phyloP scores from a whole-genome alignment of 2,888 invertebrate species.

The Papilio gigon region DNA sequence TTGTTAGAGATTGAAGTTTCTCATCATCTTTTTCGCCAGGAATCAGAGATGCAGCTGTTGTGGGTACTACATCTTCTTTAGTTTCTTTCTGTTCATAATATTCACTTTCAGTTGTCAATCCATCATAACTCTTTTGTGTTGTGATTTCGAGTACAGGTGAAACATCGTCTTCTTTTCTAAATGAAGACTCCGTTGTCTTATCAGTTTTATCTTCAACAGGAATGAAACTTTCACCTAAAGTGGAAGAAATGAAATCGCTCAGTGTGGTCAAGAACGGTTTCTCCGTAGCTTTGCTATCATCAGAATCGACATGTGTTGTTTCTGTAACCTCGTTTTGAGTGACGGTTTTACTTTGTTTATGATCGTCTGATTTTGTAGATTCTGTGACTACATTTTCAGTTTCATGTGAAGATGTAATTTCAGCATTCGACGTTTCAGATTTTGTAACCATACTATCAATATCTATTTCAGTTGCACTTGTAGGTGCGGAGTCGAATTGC shows the following conservation, averaged over 20 bases:
- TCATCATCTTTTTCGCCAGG: slow-evolving; percentile 27
- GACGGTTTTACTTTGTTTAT: slow-evolving; percentile 48
- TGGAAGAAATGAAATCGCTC: slow-evolving; percentile 36
- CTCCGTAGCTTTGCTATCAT: slow-evolving; percentile 40
- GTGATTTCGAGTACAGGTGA: slow-evolving; percentile 43
- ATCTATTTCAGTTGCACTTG: slow-evolving; percentile 47
- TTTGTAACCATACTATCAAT: slow-evolving; percentile 42
- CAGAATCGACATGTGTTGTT: slow-evolving; percentile 29
- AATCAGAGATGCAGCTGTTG: slow-evolving; percentile 33
- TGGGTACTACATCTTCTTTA: slow-evolving; percentile 40
- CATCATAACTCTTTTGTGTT: slow-evolving; percentile 41
- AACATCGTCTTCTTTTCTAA: slow-evolving; percentile 47
- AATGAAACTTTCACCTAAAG: slow-evolving; percentile 41
- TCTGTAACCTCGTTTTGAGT: slow-evolving; percentile 41
- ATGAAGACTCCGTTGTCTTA: slow-evolving; percentile 50
- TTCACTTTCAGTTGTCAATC: slow-evolving; percentile 40
- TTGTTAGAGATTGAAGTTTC: slow-evolving; percentile 11
- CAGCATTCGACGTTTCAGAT: slow-evolving; percentile 26
- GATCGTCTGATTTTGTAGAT: slow-evolving; percentile 62
- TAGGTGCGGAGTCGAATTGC: slow-evolving; percentile 22
- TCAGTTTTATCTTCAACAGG: slow-evolving; percentile 47
- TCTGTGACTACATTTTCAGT: slow-evolving; percentile 55
- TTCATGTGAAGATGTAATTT: slow-evolving; percentile 42
- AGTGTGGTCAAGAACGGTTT: slow-evolving; percentile 42
- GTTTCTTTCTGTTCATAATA: slow-evolving; percentile 42